Base-by-base conservation (phyloP, 2,113 vertebrate species). In the Cettia cetti region DNA sequence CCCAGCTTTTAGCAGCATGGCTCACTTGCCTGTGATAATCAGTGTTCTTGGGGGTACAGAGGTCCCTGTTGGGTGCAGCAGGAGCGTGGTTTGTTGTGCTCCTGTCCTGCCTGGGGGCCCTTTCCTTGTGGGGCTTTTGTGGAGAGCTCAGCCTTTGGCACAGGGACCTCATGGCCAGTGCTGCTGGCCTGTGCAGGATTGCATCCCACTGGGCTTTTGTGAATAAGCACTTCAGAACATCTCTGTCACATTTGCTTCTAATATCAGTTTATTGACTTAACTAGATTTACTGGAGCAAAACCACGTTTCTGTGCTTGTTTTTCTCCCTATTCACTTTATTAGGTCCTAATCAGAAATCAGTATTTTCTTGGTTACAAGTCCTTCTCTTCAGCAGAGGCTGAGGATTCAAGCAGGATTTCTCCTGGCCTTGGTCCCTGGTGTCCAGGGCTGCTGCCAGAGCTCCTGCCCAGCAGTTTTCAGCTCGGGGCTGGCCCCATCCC, bases 161-260 rank as follows among this genome's bases (percentile, higher is more conserved):
- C 2, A 2, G 71, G 6, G 52, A 1, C 35, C 22, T 21, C 0
- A 0, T 13, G 54, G 66, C 8, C 24, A 10, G 28, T 6, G 64
- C 56, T 63, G 74, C 40, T 35, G 65, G 40, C 18, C 68, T 11
- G 20, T 12, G 10, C 7, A 12, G 70, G 31, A 3, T 40, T 52
- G 54, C 39, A 6, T 65, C 65, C 79, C 61, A 0, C 24, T 3
- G 6, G 49, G 14, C 35, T 27, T 10, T 2, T 69, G 66, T 23
- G 70, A 30, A 18, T 21, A 3, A 17, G 30, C 69, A 24, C 52
- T 50, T 60, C 9, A 53, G 30, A 68, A 14, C 27, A 20, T 30
- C 35, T 39, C 9, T n/a, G 49, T 18, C 72, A 53, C 35, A 33
- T 91, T 37, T 84, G 28, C 59, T 44, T 65, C 37, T 33, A 16